Percentiles rank a stretch among this genome's conserved stretches.
phyloP scores from a whole-genome alignment of 2,113 vertebrate genomes.

The Pomatostomus ruficeps region DNA sequence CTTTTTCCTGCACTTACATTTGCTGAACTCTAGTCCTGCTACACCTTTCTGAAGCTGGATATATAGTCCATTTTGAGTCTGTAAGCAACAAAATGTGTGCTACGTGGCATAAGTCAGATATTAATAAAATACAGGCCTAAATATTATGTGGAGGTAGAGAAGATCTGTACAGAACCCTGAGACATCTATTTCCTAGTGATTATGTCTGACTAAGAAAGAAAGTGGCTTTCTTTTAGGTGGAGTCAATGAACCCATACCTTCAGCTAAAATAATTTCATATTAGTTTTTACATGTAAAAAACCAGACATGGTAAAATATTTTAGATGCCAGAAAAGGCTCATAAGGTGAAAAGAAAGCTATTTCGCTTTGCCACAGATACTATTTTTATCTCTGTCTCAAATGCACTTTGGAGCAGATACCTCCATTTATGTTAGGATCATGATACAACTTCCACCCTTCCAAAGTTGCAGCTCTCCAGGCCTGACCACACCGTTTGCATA shows the following conservation, averaged over 20 bases:
- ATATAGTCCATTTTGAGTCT: not conserved
- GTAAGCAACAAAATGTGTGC: not conserved
- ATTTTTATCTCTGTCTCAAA: not conserved
- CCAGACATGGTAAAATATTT: not conserved
- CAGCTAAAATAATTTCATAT: not conserved
- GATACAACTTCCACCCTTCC: constrained; percentile 97
- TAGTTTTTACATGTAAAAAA: not conserved
- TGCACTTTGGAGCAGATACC: constrained; percentile 66
- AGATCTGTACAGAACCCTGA: not conserved
- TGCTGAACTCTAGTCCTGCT: not conserved
- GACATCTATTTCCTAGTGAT: not conserved
- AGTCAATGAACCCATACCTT: not conserved
- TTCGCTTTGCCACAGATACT: not conserved
- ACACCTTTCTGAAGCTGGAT: not conserved
- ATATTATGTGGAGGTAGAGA: not conserved
- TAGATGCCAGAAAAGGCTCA: not conserved
- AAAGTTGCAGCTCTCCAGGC: constrained; percentile 96
- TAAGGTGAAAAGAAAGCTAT: not conserved
- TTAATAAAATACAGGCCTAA: not conserved
- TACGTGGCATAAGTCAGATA: not conserved
- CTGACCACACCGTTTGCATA: constrained; percentile 96
- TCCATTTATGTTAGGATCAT: constrained; percentile 90
- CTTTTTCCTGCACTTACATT: not conserved
- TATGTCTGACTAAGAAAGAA: not conserved
- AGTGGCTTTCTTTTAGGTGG: not conserved